phyloP scores from a whole-genome alignment of 2,113 vertebrate genomes.

The Cnemophilus loriae region DNA sequence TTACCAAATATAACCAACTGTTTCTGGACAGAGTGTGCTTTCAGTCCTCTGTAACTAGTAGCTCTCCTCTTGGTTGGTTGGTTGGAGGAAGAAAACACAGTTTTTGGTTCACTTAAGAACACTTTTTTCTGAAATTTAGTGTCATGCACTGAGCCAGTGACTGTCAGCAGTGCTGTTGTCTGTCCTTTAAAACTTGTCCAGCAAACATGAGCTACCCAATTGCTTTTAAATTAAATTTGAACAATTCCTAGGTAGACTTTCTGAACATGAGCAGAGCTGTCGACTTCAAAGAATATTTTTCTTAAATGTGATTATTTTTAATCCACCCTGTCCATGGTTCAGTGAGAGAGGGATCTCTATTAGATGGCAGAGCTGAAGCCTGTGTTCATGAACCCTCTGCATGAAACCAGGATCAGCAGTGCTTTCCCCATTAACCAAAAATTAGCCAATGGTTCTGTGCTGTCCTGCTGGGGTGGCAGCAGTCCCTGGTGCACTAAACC shows the following conservation, averaged over 20 bases:
- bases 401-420: slow-evolving; percentile 3
- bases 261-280: not conserved
- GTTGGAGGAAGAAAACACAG: not conserved
- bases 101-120: not conserved
- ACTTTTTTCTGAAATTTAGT: not conserved
- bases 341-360: not conserved
- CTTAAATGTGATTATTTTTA: not conserved
- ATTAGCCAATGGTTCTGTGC: not conserved
- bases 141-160: not conserved
- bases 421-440: not conserved
- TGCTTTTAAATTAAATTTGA: not conserved
- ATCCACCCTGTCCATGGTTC: slow-evolving; percentile 51
- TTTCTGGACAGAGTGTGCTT: not conserved
- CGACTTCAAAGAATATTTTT: not conserved
- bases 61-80: not conserved
- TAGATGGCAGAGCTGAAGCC: not conserved
- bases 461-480: not conserved
- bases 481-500: not conserved
- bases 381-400: not conserved
- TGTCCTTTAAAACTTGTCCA: not conserved
- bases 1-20: not conserved
- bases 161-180: not conserved
- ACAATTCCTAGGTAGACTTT: not conserved
- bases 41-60: not conserved
- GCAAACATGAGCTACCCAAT: not conserved